phyloP scores from a whole-genome alignment of 2,113 vertebrate genomes.

The Heterocephalus glaber region DNA sequence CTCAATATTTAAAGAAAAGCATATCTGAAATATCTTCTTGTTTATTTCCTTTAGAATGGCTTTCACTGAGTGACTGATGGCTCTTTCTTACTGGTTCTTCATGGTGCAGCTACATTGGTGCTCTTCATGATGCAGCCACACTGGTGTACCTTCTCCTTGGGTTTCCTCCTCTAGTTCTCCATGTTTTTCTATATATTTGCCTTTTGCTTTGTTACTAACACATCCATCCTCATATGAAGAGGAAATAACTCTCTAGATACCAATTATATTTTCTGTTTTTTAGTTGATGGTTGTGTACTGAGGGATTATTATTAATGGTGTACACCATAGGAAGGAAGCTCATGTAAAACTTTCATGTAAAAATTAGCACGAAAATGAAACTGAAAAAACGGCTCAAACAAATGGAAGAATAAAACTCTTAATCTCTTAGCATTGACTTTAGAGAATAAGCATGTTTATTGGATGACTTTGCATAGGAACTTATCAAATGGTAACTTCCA shows the following conservation, averaged over 20 bases:
- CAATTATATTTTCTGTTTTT: not conserved
- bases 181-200: not conserved
- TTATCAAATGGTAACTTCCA: not conserved
- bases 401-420: not conserved
- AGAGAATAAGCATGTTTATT: not conserved
- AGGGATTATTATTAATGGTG: not conserved
- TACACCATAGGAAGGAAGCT: not conserved
- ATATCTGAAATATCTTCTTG: not conserved
- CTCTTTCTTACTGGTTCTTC: not conserved
- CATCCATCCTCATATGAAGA: not conserved
- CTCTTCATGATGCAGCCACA: not conserved
- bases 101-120: not conserved
- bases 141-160: not conserved
- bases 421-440: not conserved
- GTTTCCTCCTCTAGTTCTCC: not conserved
- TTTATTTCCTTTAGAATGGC: not conserved
- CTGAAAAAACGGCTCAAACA: not conserved
- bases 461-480: not conserved
- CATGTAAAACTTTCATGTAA: not conserved
- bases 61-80: not conserved
- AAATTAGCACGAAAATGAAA: not conserved
- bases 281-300: not conserved
- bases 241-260: not conserved
- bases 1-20: not conserved
- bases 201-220: not conserved